Evolutionary conservation across 2,888 invertebrate species (phyloP).

Genomic region (Folsomia manolachei): DNA sequence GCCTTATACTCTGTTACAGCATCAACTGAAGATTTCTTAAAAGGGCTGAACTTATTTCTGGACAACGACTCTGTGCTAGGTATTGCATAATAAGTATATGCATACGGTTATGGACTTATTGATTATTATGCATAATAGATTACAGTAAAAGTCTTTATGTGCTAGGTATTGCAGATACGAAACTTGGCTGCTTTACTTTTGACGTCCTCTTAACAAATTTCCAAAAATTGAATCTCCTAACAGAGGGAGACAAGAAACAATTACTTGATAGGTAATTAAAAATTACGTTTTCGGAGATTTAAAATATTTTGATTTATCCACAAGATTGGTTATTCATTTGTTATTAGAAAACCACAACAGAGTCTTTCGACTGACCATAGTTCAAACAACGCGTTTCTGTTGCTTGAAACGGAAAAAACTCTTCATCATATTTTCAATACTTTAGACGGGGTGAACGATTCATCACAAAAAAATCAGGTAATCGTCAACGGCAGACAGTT

Average conservation of each 20-base stretch:
- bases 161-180: conserved; percentile 87
- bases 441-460: conserved; percentile 70
- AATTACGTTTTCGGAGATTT: too few species aligned
- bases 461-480: conserved; percentile 75
- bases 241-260: conserved; percentile 71
- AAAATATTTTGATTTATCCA: conserved; percentile 52
- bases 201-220: conserved; percentile 79
- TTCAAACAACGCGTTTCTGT: conserved; percentile 58
- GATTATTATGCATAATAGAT: too few species aligned
- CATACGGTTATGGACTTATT: too few species aligned
- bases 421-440: conserved; percentile 85
- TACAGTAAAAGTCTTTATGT: too few species aligned
- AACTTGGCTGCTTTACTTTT: conserved; percentile 82
- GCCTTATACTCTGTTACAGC: conserved; percentile 16
- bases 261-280: conserved; percentile 65
- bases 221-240: conserved; percentile 72
- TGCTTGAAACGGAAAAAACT: conserved; percentile 80
- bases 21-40: conserved; percentile 64
- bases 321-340: too few species aligned
- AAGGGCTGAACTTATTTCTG: conserved; percentile 79
- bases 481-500: too few species aligned
- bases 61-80: conserved; percentile 81
- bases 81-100: too few species aligned
- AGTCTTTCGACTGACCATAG: conserved; percentile 25
- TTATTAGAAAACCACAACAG: conserved; percentile 10